Conservation (phyloP, 2,888 invertebrate genomes). For the Drosophila peninsularis region DNA sequence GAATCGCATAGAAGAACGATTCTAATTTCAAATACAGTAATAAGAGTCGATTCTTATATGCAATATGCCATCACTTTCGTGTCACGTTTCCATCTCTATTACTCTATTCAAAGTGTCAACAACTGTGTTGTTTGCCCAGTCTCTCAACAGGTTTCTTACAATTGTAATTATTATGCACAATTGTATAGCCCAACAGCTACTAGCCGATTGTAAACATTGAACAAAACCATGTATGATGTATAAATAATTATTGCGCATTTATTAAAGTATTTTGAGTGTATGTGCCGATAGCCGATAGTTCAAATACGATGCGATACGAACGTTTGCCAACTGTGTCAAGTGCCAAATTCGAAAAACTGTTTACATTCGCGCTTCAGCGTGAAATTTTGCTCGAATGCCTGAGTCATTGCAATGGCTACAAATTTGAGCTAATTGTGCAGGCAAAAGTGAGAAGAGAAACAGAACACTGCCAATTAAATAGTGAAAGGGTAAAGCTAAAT, state of each 20-base stretch:
- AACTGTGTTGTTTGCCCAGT: slow-evolving; percentile 5
- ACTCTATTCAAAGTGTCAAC: slow-evolving; percentile 23
- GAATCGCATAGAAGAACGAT: background rate
- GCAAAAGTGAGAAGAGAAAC: slow-evolving; percentile 11
- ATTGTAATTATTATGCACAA: slow-evolving; percentile 46
- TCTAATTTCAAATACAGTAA: too few relatives aligned
- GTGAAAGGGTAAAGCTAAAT: slow-evolving; percentile 33
- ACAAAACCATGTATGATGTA: slow-evolving; percentile 19
- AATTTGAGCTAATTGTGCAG: slow-evolving; percentile 47
- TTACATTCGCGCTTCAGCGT: slow-evolving; percentile 42
- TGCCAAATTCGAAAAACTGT: slow-evolving; percentile 58
- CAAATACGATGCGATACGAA: background rate
- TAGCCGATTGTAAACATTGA: slow-evolving; percentile 48
- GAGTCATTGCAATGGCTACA: slow-evolving; percentile 47
- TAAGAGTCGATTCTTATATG: too few relatives aligned
- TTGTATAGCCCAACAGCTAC: slow-evolving; percentile 40
- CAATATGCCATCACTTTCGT: background rate
- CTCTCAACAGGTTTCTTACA: slow-evolving; percentile 32
- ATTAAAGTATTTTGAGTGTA: slow-evolving; percentile 44
- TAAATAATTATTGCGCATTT: slow-evolving; percentile 63
- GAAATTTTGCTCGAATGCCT: slow-evolving; percentile 20
- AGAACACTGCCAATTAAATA: slow-evolving; percentile 1
- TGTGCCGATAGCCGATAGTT: slow-evolving; percentile 28
- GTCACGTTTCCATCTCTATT: background rate
- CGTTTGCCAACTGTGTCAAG: slow-evolving; percentile 51